These are phyloP conservation scores for Syrphus vitripennis DNA, from an alignment of 2,888 invertebrate species.

Conservation along the genomic window DNA sequence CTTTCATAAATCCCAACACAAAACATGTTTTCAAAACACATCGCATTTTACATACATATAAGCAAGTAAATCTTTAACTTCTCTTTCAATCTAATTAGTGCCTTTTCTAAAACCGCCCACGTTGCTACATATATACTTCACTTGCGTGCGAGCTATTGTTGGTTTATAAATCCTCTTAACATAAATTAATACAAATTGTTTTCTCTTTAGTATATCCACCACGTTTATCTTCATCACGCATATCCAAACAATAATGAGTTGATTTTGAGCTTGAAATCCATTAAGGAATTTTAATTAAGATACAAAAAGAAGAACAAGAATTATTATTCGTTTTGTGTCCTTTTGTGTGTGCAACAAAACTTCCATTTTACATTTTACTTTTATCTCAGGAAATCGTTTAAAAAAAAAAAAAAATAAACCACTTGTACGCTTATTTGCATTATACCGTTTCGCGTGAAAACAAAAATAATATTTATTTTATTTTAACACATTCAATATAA, in stretches of 20 bases:
- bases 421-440: neutral
- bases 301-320: neutral
- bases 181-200: slow-evolving; percentile 12
- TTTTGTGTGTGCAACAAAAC: neutral
- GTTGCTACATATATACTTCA: neutral
- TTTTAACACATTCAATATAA: neutral
- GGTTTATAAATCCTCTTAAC: neutral
- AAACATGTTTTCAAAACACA: neutral
- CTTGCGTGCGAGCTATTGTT: neutral
- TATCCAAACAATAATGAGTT: slow-evolving; percentile 29
- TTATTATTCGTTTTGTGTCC: neutral
- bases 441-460: neutral
- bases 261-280: slow-evolving; percentile 31
- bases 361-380: neutral
- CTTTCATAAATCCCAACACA: too few species aligned
- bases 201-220: neutral
- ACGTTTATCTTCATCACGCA: slow-evolving; percentile 4
- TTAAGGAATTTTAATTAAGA: slow-evolving; percentile 37
- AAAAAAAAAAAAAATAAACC: neutral
- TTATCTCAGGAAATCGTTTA: neutral
- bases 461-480: neutral
- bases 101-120: neutral
- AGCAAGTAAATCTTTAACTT: neutral
- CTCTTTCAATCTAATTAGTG: neutral
- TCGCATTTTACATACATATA: neutral